A percentile compares a stretch with the other conserved stretches of the same genome.
These are phyloP conservation scores for Lucilia sericata DNA, from an alignment of 1,140 invertebrate species.

Conservation along the genomic window DNA sequence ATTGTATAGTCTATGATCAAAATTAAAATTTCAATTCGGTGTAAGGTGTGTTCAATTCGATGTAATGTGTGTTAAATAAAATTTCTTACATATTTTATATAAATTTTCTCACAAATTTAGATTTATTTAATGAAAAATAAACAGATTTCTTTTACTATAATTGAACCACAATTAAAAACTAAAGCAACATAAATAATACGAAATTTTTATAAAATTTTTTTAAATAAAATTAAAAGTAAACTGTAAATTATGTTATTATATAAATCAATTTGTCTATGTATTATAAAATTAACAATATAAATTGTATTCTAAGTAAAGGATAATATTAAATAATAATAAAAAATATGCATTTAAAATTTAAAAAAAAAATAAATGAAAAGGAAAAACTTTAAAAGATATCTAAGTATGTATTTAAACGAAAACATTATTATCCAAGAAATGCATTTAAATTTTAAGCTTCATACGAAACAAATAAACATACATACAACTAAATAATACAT, in stretches of 20 bases:
- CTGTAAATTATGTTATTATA: conserved; percentile 15
- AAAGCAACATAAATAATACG: not conserved
- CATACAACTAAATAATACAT: not conserved
- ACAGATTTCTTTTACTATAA: no score
- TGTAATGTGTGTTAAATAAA: no score
- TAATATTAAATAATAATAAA: not conserved
- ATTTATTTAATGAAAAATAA: no score
- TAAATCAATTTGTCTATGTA: not conserved
- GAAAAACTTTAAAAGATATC: not conserved
- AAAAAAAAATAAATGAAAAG: not conserved
- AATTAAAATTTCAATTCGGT: no score
- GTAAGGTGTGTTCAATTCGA: no score
- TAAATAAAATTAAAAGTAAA: not conserved
- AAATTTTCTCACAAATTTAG: no score
- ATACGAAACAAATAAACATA: not conserved
- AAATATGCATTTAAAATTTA: conserved; percentile 13
- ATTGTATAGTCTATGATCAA: no score
- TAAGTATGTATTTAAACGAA: not conserved
- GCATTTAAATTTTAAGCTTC: conserved; percentile 19
- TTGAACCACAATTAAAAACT: not conserved
- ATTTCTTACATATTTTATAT: no score
- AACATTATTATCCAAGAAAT: not conserved
- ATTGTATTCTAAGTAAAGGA: not conserved
- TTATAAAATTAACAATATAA: not conserved
- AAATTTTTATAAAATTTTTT: not conserved